phyloP scores from a whole-genome alignment of 2,113 vertebrate species.

The Tragelaphus scriptus region DNA sequence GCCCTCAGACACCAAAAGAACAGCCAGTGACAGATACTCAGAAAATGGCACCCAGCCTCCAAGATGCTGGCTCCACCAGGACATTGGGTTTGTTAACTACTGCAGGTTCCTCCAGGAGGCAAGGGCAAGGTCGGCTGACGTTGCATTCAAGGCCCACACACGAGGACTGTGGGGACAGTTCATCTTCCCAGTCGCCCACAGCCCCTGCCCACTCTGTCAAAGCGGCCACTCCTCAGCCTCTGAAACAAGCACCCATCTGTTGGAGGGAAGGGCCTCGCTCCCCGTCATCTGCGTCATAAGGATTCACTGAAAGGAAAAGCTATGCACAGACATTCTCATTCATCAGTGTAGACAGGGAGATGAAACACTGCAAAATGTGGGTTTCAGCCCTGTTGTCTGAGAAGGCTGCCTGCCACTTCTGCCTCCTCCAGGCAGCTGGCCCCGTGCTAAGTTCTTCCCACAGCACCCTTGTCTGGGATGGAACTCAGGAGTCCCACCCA shows the following conservation, averaged over 20 bases:
- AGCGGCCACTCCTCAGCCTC: conserved; percentile 38
- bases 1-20: neutral
- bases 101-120: conserved; percentile 4
- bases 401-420: neutral
- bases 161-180: conserved; percentile 31
- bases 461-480: neutral
- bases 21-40: neutral
- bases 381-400: neutral
- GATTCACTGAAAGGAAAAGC: neutral
- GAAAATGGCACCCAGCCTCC: neutral
- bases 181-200: conserved; percentile 26
- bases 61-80: neutral
- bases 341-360: neutral
- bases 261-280: neutral
- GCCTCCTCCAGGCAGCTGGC: neutral
- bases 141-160: conserved; percentile 35
- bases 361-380: neutral
- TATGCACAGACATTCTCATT: neutral
- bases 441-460: neutral
- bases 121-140: neutral
- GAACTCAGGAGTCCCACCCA: neutral
- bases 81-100: neutral
- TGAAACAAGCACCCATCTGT: neutral
- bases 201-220: neutral
- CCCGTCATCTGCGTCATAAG: neutral